These are phyloP conservation scores for Pachycephus smyrnensis DNA, from an alignment of 2,888 invertebrate species.

Conservation along the genomic window DNA sequence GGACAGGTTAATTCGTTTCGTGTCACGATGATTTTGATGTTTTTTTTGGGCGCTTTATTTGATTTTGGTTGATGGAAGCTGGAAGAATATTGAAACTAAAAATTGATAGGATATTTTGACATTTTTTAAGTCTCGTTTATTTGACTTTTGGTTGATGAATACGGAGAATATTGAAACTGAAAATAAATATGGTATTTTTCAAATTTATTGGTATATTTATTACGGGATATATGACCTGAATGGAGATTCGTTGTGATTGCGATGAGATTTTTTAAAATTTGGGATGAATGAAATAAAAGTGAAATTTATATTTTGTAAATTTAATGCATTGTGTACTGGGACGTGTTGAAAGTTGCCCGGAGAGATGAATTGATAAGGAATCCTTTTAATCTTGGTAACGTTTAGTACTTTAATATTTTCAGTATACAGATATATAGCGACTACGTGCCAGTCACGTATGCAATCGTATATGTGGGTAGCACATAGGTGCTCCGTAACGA, in stretches of 20 bases:
- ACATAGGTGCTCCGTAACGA: not conserved
- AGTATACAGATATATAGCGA: not conserved
- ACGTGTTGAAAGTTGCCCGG: not conserved
- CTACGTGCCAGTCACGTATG: not conserved
- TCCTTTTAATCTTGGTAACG: not conserved
- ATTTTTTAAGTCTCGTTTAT: not conserved
- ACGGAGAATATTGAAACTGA: not conserved
- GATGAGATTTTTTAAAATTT: not conserved
- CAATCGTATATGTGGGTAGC: not conserved
- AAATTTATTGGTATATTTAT: not conserved
- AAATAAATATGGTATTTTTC: not conserved
- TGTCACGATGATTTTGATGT: not conserved
- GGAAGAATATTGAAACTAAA: not conserved
- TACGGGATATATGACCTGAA: not conserved
- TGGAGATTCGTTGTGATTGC: not conserved
- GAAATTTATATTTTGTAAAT: not conserved
- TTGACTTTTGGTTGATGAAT: not conserved
- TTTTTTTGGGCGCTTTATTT: not conserved
- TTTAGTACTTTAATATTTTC: not conserved
- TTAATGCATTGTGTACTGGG: not conserved
- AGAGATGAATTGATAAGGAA: not conserved
- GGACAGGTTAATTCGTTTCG: conserved; percentile 9
- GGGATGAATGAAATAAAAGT: not conserved
- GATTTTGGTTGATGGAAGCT: not conserved
- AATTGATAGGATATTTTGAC: not conserved